phyloP scores from a whole-genome alignment of 1,140 invertebrate genomes.

The Triops longicaudatus region DNA sequence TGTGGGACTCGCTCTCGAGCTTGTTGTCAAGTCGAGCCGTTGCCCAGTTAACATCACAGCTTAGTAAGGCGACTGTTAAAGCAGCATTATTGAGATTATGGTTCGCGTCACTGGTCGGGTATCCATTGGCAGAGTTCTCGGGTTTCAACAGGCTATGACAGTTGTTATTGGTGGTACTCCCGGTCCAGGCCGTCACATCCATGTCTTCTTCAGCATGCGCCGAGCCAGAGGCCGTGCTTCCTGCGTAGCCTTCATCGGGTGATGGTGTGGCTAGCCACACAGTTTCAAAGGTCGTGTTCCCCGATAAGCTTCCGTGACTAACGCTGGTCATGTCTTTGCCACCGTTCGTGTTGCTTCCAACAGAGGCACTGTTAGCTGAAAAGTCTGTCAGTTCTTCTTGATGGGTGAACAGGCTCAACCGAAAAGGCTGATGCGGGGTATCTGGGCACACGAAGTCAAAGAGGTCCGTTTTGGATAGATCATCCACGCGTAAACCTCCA shows the following conservation, averaged over 20 bases:
- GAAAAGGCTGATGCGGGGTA: conserved; percentile 22
- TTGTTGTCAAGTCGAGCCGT: conserved; percentile 17
- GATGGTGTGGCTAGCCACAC: conserved; percentile 24
- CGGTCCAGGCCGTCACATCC: not conserved
- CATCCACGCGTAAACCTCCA: conserved; percentile 25
- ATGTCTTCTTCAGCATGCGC: conserved; percentile 18
- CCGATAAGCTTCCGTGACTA: not conserved
- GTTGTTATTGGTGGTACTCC: not conserved
- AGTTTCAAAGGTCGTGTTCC: conserved; percentile 19
- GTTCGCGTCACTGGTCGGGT: not conserved
- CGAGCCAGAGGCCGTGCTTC: conserved; percentile 17
- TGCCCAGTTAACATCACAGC: conserved; percentile 13
- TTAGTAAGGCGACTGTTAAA: not conserved
- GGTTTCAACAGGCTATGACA: not conserved
- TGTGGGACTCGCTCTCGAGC: conserved; percentile 5
- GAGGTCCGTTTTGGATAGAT: conserved; percentile 25
- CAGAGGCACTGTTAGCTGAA: not conserved
- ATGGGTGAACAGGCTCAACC: conserved; percentile 19
- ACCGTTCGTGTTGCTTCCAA: not conserved
- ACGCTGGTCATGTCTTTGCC: not conserved
- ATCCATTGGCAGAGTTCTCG: not conserved
- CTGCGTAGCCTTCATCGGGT: conserved; percentile 26
- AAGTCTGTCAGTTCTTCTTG: conserved; percentile 5
- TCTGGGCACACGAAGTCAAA: conserved; percentile 28
- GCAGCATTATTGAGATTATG: not conserved